phyloP scores from a whole-genome alignment of 2,888 invertebrate species.

The Trachelus stipa region DNA sequence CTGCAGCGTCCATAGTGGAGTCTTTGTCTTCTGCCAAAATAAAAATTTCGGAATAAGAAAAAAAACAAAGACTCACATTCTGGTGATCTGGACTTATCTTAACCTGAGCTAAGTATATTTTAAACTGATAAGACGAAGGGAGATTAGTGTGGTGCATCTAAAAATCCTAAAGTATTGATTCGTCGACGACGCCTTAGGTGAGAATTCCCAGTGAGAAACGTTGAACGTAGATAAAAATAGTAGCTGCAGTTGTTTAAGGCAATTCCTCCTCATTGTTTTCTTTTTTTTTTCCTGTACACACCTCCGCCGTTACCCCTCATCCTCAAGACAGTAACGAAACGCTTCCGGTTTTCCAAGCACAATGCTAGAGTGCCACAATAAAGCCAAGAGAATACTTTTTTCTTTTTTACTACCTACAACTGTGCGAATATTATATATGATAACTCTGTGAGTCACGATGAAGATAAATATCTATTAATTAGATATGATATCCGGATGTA shows the following conservation, averaged over 20 bases:
- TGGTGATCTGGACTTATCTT: background rate
- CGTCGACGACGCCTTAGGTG: background rate
- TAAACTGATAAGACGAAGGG: slow-evolving; percentile 16
- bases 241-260: background rate
- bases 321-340: background rate
- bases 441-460: background rate
- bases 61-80: background rate
- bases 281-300: background rate
- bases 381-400: background rate
- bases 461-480: background rate
- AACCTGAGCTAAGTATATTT: slow-evolving; percentile 17
- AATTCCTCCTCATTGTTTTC: background rate
- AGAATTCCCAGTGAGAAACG: background rate
- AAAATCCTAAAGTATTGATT: slow-evolving; percentile 24
- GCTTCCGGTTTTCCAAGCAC: background rate
- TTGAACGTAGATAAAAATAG: background rate
- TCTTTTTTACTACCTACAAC: background rate
- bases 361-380: background rate
- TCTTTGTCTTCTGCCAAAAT: background rate
- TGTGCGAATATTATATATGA: background rate
- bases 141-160: slow-evolving; percentile 21
- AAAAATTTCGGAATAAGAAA: background rate
- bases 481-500: background rate
- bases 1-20: background rate
- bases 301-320: background rate